These are phyloP conservation scores for Microdon myrmicae DNA, from an alignment of 2,888 invertebrate genomes.

Conservation along the genomic window DNA sequence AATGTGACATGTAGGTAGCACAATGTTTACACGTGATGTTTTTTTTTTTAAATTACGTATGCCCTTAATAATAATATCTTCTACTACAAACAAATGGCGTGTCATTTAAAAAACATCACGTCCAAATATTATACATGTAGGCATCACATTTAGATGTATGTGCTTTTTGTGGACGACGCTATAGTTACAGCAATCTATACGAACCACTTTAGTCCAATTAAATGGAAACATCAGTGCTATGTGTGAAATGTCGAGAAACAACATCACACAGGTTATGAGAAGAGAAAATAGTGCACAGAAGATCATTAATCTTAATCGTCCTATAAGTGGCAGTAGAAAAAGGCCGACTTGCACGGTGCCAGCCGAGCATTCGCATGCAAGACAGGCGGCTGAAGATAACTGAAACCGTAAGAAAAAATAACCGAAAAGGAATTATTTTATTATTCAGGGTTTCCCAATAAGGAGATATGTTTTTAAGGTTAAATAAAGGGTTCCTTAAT, in stretches of 20 bases:
- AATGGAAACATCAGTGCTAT: conserved; percentile 81
- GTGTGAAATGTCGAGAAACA: conserved; percentile 83
- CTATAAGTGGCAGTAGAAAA: conserved; percentile 80
- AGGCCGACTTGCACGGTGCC: conserved; percentile 81
- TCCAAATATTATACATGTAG: too few species aligned
- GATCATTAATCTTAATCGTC: conserved; percentile 80
- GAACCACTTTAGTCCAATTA: conserved; percentile 82
- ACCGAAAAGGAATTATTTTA: not conserved
- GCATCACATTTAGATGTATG: not conserved
- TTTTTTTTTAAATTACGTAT: too few species aligned
- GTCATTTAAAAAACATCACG: too few species aligned
- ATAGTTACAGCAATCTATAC: conserved; percentile 60
- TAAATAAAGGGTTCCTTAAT: too few species aligned
- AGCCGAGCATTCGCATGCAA: conserved; percentile 79
- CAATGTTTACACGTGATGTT: not conserved
- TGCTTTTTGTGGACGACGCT: too few species aligned
- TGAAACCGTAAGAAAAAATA: conserved; percentile 59
- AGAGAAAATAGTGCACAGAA: conserved; percentile 81
- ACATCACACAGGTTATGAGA: conserved; percentile 77
- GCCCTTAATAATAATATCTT: too few species aligned
- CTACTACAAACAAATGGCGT: too few species aligned
- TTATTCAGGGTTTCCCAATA: too few species aligned
- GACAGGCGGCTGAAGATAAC: conserved; percentile 78
- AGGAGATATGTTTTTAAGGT: too few species aligned
- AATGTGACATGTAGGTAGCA: not conserved